Percentiles rank a stretch among this genome's conserved stretches.
These are phyloP conservation scores for Dromius quadrimaculatus DNA, from an alignment of 2,888 invertebrate species.

Conservation along the genomic window DNA sequence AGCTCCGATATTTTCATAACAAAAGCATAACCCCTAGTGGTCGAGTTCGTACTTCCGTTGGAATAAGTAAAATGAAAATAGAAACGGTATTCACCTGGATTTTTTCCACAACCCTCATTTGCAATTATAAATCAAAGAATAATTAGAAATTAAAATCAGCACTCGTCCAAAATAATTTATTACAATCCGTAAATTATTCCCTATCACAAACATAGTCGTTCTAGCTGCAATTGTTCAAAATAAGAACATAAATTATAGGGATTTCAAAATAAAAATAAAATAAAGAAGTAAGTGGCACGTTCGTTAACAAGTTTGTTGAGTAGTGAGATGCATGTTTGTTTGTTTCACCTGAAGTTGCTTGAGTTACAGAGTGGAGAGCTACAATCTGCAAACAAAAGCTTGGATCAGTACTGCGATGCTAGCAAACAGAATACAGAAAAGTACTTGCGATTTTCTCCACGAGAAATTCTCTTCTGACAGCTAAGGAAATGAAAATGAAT, in stretches of 20 bases:
- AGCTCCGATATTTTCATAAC: background rate
- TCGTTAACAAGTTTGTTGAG: constrained; percentile 8
- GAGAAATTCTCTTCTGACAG: too few relatives aligned
- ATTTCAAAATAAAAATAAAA: constrained; percentile 9
- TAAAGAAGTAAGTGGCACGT: background rate
- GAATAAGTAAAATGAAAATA: constrained; percentile 7
- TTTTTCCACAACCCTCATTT: constrained; percentile 28
- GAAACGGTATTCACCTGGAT: background rate
- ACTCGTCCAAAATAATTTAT: background rate
- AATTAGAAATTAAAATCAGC: constrained; percentile 26
- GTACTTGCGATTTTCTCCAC: background rate
- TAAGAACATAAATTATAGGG: constrained; percentile 17
- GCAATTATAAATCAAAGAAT: constrained; percentile 24
- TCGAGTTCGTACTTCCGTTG: background rate
- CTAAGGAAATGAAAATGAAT: too few relatives aligned
- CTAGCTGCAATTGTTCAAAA: background rate
- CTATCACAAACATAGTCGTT: background rate
- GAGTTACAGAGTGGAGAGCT: constrained; percentile 17
- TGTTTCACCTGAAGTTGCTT: constrained; percentile 15
- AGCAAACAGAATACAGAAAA: background rate
- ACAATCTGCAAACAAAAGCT: constrained; percentile 15
- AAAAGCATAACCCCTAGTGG: too few relatives aligned
- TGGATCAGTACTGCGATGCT: constrained; percentile 2
- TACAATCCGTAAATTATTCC: background rate
- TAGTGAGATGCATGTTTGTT: constrained; percentile 18